phyloP scores from a whole-genome alignment of 2,888 invertebrate species.

The Drosophila barbarae region DNA sequence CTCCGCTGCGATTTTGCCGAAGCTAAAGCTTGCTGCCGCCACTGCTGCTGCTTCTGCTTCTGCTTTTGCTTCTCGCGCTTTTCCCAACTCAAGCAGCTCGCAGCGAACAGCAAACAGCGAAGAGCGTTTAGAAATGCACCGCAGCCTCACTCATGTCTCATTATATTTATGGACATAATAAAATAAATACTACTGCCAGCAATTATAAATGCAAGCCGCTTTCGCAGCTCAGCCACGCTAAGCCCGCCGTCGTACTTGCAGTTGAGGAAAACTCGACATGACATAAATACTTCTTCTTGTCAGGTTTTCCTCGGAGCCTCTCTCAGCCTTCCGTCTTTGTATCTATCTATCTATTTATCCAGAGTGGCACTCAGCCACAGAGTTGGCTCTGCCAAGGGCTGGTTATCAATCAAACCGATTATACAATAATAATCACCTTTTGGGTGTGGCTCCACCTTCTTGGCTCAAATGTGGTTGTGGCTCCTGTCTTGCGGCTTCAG shows the following conservation, averaged over 20 bases:
- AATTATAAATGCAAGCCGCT: conserved; percentile 74
- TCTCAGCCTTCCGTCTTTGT: conserved; percentile 33
- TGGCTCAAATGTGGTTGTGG: conserved; percentile 22
- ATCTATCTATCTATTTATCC: conserved; percentile 5
- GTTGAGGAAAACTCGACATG: conserved; percentile 62
- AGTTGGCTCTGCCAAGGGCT: conserved; percentile 18
- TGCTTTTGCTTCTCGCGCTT: conserved; percentile 47
- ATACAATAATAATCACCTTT: conserved; percentile 59
- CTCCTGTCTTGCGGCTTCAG: conserved; percentile 29
- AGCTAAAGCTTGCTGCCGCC: conserved; percentile 8
- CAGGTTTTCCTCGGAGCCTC: conserved; percentile 28
- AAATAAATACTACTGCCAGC: conserved; percentile 74
- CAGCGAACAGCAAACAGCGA: conserved; percentile 21
- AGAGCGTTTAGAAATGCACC: conserved; percentile 32
- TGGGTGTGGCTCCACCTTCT: conserved; percentile 45
- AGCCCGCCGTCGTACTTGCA: conserved; percentile 21
- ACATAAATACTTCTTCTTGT: conserved; percentile 73
- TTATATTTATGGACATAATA: conserved; percentile 76
- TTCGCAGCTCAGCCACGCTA: conserved; percentile 51
- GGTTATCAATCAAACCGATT: conserved; percentile 62
- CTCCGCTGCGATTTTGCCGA: conserved; percentile 41
- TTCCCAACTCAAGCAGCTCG: conserved; percentile 45
- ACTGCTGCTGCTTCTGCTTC: conserved; percentile 11
- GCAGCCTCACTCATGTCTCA: conserved; percentile 64
- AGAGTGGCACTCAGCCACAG: conserved; percentile 11